These are phyloP conservation scores for Muntiacus reevesi DNA, from an alignment of 2,113 vertebrate genomes.

Conservation along the genomic window DNA sequence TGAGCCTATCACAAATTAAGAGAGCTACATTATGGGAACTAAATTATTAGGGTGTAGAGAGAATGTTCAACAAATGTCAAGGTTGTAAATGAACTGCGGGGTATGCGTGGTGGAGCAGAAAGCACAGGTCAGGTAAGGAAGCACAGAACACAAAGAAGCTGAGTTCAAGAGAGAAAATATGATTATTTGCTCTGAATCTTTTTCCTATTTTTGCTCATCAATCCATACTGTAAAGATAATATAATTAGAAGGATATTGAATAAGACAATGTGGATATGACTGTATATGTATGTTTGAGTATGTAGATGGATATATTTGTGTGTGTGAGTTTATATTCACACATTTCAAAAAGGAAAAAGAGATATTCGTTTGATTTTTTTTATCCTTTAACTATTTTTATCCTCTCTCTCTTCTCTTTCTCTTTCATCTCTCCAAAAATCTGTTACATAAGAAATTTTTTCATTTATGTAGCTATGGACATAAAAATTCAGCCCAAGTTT, in stretches of 20 bases:
- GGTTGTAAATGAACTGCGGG: background rate
- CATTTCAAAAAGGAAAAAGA: background rate
- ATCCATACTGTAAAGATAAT: background rate
- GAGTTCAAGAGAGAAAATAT: background rate
- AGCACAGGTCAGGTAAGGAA: background rate
- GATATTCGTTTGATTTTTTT: background rate
- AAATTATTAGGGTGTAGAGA: background rate
- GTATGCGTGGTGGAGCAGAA: background rate
- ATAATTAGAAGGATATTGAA: background rate
- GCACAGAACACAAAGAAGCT: background rate
- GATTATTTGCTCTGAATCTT: background rate
- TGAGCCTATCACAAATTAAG: background rate
- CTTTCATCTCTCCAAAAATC: background rate
- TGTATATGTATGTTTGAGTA: background rate
- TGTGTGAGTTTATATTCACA: background rate
- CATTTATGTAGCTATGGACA: background rate
- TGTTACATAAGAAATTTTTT: background rate
- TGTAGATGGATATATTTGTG: background rate
- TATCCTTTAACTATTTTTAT: background rate
- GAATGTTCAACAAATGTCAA: background rate
- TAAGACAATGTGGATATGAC: background rate
- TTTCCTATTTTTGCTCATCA: background rate
- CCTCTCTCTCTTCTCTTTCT: background rate
- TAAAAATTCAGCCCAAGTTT: background rate
- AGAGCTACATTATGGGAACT: background rate